Evolutionary conservation across 2,797 vertebrate genomes (phyloP).

Genomic region (Gadopsis bispinosus): DNA sequence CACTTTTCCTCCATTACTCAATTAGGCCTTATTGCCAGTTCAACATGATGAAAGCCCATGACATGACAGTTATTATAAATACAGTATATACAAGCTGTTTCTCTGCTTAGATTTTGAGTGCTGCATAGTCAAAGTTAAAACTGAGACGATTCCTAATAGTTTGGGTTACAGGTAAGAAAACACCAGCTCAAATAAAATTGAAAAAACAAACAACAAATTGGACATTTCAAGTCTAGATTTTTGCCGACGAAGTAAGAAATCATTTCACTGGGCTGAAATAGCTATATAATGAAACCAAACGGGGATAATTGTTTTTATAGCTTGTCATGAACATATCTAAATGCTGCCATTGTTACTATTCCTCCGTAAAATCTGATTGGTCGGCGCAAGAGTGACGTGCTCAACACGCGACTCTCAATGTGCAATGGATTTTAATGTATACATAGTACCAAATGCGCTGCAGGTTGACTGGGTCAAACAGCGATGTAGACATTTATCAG

Average conservation of each 20-base stretch:
- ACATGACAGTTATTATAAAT: neutral
- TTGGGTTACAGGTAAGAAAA: neutral
- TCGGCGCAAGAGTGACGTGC: constrained; percentile 18
- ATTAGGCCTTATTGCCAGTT: neutral
- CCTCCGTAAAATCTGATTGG: constrained; percentile 41
- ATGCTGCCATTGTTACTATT: neutral
- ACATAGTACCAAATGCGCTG: constrained; percentile 7
- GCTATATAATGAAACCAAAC: neutral
- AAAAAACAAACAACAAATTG: neutral
- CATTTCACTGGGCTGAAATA: no score
- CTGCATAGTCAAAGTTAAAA: neutral
- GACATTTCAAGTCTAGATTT: no score
- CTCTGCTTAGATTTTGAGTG: neutral
- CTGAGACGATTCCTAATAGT: neutral
- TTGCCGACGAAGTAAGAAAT: neutral
- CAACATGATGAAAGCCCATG: neutral
- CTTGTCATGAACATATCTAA: neutral
- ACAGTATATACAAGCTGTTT: neutral
- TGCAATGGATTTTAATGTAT: neutral
- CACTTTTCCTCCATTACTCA: neutral
- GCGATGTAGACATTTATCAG: no score
- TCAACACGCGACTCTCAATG: constrained; percentile 51
- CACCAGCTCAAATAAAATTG: neutral
- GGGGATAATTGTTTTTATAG: accelerated
- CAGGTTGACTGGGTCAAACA: neutral